Evolutionary conservation across 2,797 vertebrate species (phyloP), one percentile per base, ranked within the genome.

Genomic region (Anguilla anguilla): DNA sequence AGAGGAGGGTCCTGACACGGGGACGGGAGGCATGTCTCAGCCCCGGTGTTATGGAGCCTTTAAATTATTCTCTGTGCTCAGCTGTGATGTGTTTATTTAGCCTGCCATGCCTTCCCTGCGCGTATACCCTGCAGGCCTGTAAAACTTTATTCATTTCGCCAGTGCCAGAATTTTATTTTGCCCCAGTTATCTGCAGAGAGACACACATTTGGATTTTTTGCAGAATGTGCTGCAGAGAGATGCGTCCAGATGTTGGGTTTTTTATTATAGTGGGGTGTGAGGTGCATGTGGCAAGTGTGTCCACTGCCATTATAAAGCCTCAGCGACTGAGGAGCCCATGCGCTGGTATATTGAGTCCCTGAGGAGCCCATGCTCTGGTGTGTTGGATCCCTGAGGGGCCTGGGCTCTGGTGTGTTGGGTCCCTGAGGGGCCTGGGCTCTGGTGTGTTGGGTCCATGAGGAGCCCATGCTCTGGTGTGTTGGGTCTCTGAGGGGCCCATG

Each of bases 31-130:
- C 31, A 83, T 89, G 86, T 90, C 87, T 91, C 22, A 57, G 15
- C 46, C 28, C 87, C 49, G 51, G 22, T 57, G 31, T 79, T 57
- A 67, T 28, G n/a, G 84, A 35, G 43, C 84, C 25, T 81, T 88
- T 90, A 89, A 90, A 92, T 90, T 89, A 91, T 92, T 92, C 89
- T 90, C 43, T 89, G 17, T 93, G 89, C 90, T 91, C 87, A 88
- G 86, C 89, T 89, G 87, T 89, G 51, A 84, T 88, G 85, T 77
- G 35, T 89, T 84, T 91, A 86, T 83, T 90, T 43, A 89, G 79
- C 74, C 77, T 90, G 57, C 49, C 10, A 72, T 17, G 83, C 82
- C 55, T 87, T 87, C 83, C 83, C 87, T 86, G 10, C 86, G 53
- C 22, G 57, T 64, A 88, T 64, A 64, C 89, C 89, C 91, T 88